Conservation (phyloP, 2,113 vertebrate genomes). For the Heloderma charlesbogerti region DNA sequence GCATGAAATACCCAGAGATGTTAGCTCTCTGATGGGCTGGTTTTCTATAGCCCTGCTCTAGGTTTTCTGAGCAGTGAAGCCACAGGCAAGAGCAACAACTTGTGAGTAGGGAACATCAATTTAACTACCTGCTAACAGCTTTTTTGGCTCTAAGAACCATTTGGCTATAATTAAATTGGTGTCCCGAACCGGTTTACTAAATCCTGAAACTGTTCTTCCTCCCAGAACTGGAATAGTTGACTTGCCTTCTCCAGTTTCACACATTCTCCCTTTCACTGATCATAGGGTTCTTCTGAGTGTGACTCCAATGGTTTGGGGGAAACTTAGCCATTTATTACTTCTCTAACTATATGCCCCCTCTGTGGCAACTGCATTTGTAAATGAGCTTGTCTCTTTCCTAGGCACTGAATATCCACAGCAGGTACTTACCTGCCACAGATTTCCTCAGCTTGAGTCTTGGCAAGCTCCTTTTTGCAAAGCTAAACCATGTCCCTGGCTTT, state of each 20-base stretch:
- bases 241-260: background rate
- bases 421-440: slow-evolving; percentile 19
- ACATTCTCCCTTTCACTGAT: background rate
- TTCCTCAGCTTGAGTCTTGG: slow-evolving; percentile 6
- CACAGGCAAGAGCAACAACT: background rate
- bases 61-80: background rate
- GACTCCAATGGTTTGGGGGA: background rate
- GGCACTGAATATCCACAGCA: background rate
- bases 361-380: background rate
- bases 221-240: background rate
- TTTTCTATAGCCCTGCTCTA: background rate
- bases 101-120: background rate
- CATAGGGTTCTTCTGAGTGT: background rate
- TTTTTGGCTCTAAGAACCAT: background rate
- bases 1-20: background rate
- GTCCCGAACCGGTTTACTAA: background rate
- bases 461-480: slow-evolving; percentile 16
- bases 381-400: background rate
- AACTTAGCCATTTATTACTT: background rate
- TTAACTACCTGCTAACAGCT: background rate
- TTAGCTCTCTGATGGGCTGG: background rate
- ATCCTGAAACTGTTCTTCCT: background rate
- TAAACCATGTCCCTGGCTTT: slow-evolving; percentile 27
- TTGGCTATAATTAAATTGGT: background rate
- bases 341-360: background rate